Evolutionary conservation across 1,140 invertebrate genomes (phyloP).

Genomic region (Tribolium castaneum): DNA sequence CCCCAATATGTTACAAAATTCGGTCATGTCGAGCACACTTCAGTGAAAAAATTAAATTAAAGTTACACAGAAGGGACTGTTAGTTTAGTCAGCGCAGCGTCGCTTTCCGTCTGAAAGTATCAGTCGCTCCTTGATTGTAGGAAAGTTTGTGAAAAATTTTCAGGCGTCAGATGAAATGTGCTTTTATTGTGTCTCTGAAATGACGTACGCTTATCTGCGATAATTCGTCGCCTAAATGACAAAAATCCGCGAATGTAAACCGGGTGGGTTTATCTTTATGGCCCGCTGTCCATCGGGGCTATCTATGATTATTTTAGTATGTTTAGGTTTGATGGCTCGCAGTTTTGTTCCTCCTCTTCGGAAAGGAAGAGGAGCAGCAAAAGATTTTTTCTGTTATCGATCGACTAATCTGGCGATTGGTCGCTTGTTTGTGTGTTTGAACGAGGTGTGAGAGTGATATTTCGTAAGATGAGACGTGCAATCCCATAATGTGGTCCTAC

Average conservation of each 20-base stretch:
- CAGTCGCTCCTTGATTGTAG: neutral
- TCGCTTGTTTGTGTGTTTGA: conserved; percentile 12
- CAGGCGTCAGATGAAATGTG: conserved; percentile 20
- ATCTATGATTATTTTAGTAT: neutral
- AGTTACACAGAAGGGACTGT: conserved; percentile 1
- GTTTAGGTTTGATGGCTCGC: neutral
- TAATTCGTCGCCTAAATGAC: conserved; percentile 5
- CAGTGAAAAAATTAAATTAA: neutral
- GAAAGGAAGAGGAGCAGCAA: neutral
- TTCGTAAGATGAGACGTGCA: conserved; percentile 31
- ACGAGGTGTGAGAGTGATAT: conserved; percentile 29
- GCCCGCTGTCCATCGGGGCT: neutral
- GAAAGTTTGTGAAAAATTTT: conserved; percentile 15
- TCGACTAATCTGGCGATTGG: conserved; percentile 17
- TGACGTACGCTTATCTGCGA: conserved; percentile 11
- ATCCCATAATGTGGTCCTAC: conserved; percentile 58
- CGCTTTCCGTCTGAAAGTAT: neutral
- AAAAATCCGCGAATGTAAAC: neutral
- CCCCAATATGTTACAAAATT: neutral
- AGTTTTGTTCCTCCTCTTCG: conserved; percentile 12
- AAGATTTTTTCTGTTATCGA: conserved; percentile 14
- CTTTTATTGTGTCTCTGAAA: conserved; percentile 17
- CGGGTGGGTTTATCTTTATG: conserved; percentile 12
- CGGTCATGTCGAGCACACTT: neutral
- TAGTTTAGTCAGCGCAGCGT: conserved; percentile 7